A percentile compares a stretch with the other conserved stretches of the same genome.
Conservation (phyloP, 37 sponge, comb jelly and placozoan species). For the Theonella swinhoei region DNA sequence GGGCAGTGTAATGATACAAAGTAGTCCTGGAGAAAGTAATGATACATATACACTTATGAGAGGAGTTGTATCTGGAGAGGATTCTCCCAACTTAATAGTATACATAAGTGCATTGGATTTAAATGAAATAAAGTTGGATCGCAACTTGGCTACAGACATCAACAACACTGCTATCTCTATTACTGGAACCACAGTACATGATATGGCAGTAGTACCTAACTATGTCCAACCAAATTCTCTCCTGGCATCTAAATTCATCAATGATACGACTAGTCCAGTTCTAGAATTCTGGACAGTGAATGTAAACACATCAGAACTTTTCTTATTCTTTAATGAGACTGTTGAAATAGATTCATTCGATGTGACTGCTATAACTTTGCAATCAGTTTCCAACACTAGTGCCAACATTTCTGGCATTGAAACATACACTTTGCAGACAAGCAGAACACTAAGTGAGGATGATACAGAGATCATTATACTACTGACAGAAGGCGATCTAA, state of each 20-base stretch:
- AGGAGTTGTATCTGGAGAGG: slow-evolving; percentile 24
- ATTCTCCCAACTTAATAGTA: slow-evolving; percentile 50
- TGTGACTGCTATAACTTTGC: slow-evolving; percentile 70
- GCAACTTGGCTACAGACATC: slow-evolving; percentile 47
- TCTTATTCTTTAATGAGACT: slow-evolving; percentile 76
- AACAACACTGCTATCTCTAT: slow-evolving; percentile 62
- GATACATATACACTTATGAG: slow-evolving; percentile 11
- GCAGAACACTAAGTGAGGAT: slow-evolving; percentile 73
- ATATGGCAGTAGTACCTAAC: slow-evolving; percentile 63
- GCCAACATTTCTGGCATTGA: slow-evolving; percentile 1
- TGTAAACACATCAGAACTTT: slow-evolving; percentile 38
- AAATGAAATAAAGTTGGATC: slow-evolving; percentile 68
- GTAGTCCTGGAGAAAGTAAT: neutral
- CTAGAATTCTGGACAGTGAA: slow-evolving; percentile 59
- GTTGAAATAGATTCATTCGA: slow-evolving; percentile 64
- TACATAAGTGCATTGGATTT: slow-evolving; percentile 48
- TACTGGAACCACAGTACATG: slow-evolving; percentile 28
- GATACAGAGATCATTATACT: slow-evolving; percentile 51
- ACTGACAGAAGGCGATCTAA: slow-evolving; percentile 68
- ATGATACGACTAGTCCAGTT: slow-evolving; percentile 74
- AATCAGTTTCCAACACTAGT: slow-evolving; percentile 24
- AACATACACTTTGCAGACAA: slow-evolving; percentile 18
- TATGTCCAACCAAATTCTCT: slow-evolving; percentile 14
- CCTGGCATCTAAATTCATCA: slow-evolving; percentile 30
- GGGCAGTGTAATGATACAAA: slow-evolving; percentile 28